Conservation (phyloP, 2,797 vertebrate species). For the Rallus crepitans region DNA sequence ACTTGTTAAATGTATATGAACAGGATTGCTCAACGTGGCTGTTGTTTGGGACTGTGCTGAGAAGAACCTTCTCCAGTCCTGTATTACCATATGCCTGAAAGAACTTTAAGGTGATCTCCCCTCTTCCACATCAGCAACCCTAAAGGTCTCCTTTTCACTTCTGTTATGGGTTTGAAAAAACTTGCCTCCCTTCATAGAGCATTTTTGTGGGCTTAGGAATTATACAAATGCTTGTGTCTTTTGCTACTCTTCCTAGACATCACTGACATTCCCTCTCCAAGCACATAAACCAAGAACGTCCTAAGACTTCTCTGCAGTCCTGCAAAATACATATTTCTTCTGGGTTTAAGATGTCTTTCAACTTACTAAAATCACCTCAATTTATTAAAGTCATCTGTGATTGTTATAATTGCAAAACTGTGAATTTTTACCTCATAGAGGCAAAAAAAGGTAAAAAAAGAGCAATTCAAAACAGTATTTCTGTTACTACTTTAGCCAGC, state of each 20-base stretch:
- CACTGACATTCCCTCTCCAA: background rate
- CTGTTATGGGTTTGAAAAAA: background rate
- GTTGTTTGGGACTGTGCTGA: background rate
- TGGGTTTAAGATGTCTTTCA: background rate
- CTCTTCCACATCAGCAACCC: background rate
- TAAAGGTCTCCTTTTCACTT: background rate
- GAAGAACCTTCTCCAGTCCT: background rate
- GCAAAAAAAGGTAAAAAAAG: background rate
- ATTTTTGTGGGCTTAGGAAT: background rate
- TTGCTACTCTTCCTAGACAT: background rate
- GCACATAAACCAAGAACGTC: background rate
- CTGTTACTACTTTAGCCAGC: background rate
- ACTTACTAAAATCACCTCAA: background rate
- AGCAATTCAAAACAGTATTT: background rate
- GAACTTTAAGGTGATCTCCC: background rate
- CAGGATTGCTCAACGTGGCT: accelerated
- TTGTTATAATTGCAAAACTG: background rate
- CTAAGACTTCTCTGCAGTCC: background rate
- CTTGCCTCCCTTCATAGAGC: background rate
- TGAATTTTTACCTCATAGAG: background rate
- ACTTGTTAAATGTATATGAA: background rate
- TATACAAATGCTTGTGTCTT: background rate
- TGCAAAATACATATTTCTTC: background rate
- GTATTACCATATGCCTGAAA: background rate
- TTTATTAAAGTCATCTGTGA: background rate